Conservation (phyloP, 2,797 vertebrate genomes). For the Heteromormyrus szaboi region DNA sequence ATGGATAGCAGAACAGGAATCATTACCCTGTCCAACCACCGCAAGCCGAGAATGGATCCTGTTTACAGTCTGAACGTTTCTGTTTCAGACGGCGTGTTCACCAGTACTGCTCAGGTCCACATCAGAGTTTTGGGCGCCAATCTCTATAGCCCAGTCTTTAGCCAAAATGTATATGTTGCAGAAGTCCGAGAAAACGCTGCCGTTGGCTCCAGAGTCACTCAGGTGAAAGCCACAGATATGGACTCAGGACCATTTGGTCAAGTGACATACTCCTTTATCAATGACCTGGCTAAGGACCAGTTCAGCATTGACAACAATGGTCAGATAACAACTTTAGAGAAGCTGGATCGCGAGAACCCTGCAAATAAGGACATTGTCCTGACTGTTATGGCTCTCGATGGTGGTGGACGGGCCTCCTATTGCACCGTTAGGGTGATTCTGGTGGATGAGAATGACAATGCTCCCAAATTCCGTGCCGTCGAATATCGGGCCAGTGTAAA, state of each 20-base stretch:
- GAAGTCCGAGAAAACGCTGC: slow-evolving; percentile 84
- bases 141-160: slow-evolving; percentile 81
- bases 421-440: slow-evolving; percentile 77
- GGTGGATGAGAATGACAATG: slow-evolving; percentile 90
- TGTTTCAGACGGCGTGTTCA: slow-evolving; percentile 91
- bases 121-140: slow-evolving; percentile 81
- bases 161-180: slow-evolving; percentile 76
- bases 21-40: slow-evolving; percentile 78
- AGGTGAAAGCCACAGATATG: slow-evolving; percentile 80
- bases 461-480: slow-evolving; percentile 71
- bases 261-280: slow-evolving; percentile 78
- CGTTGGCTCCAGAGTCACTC: slow-evolving; percentile 77
- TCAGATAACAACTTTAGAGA: slow-evolving; percentile 79
- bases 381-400: slow-evolving; percentile 77
- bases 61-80: slow-evolving; percentile 86
- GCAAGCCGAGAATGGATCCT: slow-evolving; percentile 83
- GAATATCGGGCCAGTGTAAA: slow-evolving; percentile 88
- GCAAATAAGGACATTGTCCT: slow-evolving; percentile 72
- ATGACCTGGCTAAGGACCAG: slow-evolving; percentile 80
- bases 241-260: slow-evolving; percentile 80
- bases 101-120: slow-evolving; percentile 90
- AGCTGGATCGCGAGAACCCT: slow-evolving; percentile 79
- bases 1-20: slow-evolving; percentile 80
- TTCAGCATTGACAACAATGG: slow-evolving; percentile 81
- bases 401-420: slow-evolving; percentile 79